Evolutionary conservation across 1,140 invertebrate genomes (phyloP), one percentile per base, ranked within the genome.

Genomic region (Leucophenga varia): DNA sequence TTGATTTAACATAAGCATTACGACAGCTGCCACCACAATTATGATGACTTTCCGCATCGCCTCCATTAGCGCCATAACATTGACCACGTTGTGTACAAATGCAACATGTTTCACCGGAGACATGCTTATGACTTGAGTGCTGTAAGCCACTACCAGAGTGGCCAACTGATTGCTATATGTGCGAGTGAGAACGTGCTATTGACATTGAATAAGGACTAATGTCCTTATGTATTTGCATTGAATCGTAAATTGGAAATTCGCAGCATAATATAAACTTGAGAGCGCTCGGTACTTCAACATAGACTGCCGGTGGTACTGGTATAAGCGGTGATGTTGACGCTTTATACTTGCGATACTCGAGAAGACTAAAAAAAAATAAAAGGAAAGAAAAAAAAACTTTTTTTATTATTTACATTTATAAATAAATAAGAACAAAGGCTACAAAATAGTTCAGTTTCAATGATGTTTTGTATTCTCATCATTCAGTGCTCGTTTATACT

Each of bases 291-390:
- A 94, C 86, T 72, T 90, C 87, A 1, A 84, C 82, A 72, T 94
- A 95, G 35, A 93, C 84, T 2, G 84, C 78, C 0, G 90, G 88
- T 2, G 91, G 91, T 54, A 94, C 84, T 4, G 90, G 91, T 59
- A 95, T 89, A 46, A 95, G 72, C 2, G 90, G 90, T 43, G 91
- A 93, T 12, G 91, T 94, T 1, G 86, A 87, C 18, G 83, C 79
- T 72, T 95, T 94, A 74, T 94, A 95, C 56, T 86, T 84, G 45
- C 87, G 81, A 77, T 95, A 95, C 58, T 89, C 85, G 18, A 87
- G 81, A 74, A 89, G 87, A 67, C 87, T 89, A 68, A 12, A 81
- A 79, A 14, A 9, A 28, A 40, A 37, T 16, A 38, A 3, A 38
- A 19, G 9, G 37, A 3, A 1, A 8, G n/a, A 28, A n/a, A 19